phyloP scores from a whole-genome alignment of 2,888 invertebrate genomes.

The Apodemia zela region DNA sequence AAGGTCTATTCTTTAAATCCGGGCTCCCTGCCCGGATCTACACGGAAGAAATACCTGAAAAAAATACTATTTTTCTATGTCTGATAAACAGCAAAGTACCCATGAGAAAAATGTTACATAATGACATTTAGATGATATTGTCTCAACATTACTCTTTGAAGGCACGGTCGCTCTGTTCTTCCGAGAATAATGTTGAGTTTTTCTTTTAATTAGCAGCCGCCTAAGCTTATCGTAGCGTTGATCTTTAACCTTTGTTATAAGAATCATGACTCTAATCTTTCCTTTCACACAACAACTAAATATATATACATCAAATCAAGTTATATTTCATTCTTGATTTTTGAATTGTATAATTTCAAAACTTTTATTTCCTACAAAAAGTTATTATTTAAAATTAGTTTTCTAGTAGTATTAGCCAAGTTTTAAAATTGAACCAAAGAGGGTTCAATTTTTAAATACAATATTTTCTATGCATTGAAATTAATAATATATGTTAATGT shows the following conservation, averaged over 20 bases:
- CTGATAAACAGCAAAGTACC: no score
- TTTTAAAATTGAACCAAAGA: no score
- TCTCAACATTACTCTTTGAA: neutral
- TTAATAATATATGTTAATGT: no score
- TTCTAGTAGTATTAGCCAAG: no score
- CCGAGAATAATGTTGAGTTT: constrained; percentile 18
- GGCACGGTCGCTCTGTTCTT: constrained; percentile 10
- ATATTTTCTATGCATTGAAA: no score
- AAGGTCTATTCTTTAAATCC: no score
- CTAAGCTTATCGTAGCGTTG: constrained; percentile 13
- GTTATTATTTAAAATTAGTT: no score
- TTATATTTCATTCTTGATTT: neutral
- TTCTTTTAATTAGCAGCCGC: constrained; percentile 20
- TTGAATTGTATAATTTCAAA: neutral
- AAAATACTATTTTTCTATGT: no score
- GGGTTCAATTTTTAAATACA: no score
- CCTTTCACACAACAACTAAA: neutral
- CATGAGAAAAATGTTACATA: no score
- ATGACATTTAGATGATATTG: constrained; percentile 1
- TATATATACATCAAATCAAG: neutral
- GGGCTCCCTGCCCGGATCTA: no score
- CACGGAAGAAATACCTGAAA: no score
- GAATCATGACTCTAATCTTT: constrained; percentile 16
- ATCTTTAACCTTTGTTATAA: constrained; percentile 19
- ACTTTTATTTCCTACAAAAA: neutral